Conservation (phyloP, 2,888 invertebrate genomes). For the Hemicrepidius hirtus region DNA sequence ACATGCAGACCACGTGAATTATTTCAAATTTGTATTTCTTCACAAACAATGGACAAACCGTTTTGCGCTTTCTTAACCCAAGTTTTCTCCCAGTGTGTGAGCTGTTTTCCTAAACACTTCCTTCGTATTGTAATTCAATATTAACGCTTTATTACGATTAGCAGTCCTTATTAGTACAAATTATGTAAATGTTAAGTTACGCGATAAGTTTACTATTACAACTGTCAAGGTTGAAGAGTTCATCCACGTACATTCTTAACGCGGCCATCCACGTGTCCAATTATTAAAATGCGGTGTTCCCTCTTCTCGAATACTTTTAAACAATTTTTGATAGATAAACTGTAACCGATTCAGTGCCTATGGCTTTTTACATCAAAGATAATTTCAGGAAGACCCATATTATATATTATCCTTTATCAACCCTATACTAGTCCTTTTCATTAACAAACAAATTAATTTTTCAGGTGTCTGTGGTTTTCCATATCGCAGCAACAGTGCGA, state of each 20-base stretch:
- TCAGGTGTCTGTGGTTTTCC: constrained; percentile 73
- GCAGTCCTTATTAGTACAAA: constrained; percentile 38
- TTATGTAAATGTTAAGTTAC: constrained; percentile 38
- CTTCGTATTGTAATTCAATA: constrained; percentile 20
- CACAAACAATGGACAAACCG: constrained; percentile 26
- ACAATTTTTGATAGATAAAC: too few relatives aligned
- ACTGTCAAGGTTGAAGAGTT: constrained; percentile 22
- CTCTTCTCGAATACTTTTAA: too few relatives aligned
- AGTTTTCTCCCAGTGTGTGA: constrained; percentile 31
- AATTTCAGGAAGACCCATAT: too few relatives aligned
- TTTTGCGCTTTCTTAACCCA: constrained; percentile 32
- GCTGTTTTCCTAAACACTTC: constrained; percentile 30
- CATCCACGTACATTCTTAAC: constrained; percentile 14
- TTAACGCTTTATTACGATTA: constrained; percentile 33
- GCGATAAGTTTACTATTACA: constrained; percentile 18
- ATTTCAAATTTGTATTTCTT: constrained; percentile 23
- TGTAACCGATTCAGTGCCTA: too few relatives aligned
- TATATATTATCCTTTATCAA: too few relatives aligned
- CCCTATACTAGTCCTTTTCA: too few relatives aligned
- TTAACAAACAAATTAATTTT: too few relatives aligned
- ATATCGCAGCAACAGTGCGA: constrained; percentile 76
- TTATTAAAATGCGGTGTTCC: background rate
- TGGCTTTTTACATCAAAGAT: too few relatives aligned
- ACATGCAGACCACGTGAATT: constrained; percentile 21
- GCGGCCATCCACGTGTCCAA: background rate